A percentile compares a stretch with the other conserved stretches of the same genome.
These are phyloP conservation scores for Deladenus siricidicola DNA, from an alignment of 2,888 invertebrate species.

Conservation along the genomic window DNA sequence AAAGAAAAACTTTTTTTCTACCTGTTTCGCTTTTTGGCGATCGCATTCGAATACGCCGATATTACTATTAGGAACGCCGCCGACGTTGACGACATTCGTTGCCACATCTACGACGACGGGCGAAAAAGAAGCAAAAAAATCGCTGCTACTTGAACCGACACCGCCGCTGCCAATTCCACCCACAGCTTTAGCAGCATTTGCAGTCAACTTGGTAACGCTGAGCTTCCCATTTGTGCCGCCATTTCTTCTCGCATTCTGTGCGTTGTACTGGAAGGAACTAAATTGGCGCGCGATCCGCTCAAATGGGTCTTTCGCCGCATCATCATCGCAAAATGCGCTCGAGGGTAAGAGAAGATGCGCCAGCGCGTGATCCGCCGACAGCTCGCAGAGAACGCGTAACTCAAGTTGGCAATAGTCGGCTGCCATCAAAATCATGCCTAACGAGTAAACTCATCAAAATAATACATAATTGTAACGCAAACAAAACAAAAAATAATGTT, in stretches of 20 bases:
- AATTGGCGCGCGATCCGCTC: constrained; percentile 69
- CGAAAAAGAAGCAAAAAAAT: background rate
- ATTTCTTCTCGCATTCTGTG: constrained; percentile 66
- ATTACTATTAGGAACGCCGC: too few relatives aligned
- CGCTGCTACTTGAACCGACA: background rate
- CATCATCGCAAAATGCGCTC: constrained; percentile 8
- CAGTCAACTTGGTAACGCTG: background rate
- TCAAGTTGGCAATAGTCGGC: constrained; percentile 96
- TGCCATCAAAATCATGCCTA: constrained; percentile 65
- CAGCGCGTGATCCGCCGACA: constrained; percentile 64
- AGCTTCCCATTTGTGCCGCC: background rate
- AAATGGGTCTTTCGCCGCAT: constrained; percentile 67
- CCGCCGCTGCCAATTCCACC: background rate
- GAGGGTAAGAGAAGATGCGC: background rate
- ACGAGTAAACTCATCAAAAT: background rate
- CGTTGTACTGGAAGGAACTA: constrained; percentile 35
- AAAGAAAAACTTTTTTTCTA: too few relatives aligned
- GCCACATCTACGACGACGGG: background rate
- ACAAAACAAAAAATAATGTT: background rate
- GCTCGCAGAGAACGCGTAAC: constrained; percentile 81
- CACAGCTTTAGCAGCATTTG: background rate
- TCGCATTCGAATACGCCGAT: constrained; percentile 53
- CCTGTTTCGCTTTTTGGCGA: constrained; percentile 74
- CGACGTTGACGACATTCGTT: background rate
- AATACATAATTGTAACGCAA: background rate